phyloP scores from a whole-genome alignment of 2,113 vertebrate species.

The Arizona elegans region DNA sequence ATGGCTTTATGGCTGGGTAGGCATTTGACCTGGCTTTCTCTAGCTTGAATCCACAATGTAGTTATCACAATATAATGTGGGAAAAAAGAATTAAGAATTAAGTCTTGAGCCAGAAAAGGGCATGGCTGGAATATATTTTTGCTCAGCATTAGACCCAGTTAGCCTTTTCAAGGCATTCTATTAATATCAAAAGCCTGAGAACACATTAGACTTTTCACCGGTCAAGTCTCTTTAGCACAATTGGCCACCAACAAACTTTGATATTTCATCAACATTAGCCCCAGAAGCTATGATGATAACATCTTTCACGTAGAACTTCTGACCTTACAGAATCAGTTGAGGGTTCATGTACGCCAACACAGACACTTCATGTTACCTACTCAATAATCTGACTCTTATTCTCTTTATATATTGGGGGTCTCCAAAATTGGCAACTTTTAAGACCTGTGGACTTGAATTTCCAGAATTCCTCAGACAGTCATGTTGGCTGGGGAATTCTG shows the following conservation, averaged over 20 bases:
- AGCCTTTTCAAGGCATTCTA: neutral
- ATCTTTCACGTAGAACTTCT: neutral
- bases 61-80: neutral
- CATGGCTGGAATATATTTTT: neutral
- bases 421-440: neutral
- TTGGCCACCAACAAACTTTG: neutral
- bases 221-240: neutral
- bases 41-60: neutral
- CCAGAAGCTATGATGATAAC: neutral
- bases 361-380: neutral
- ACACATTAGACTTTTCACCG: neutral
- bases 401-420: neutral
- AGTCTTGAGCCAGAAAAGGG: neutral
- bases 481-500: neutral
- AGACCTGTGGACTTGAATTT: neutral
- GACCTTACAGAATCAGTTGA: neutral
- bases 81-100: neutral
- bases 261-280: neutral
- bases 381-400: neutral
- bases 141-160: neutral
- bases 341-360: neutral
- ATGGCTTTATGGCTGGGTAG: neutral
- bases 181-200: neutral
- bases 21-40: neutral
- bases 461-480: neutral